Conservation (phyloP, 2,797 vertebrate genomes). For the Mareca penelope region DNA sequence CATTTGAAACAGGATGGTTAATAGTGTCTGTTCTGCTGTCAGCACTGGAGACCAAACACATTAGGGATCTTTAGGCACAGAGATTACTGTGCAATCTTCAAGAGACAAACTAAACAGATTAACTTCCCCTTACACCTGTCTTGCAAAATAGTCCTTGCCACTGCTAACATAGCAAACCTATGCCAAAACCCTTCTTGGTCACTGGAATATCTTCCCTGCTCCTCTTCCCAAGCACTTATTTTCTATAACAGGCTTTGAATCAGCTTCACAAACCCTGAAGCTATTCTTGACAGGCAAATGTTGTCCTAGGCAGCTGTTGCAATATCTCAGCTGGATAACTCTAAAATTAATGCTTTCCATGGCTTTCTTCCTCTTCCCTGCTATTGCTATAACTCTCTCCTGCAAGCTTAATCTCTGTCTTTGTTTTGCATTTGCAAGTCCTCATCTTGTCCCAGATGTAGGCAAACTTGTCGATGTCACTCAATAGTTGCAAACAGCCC, state of each 20-base stretch:
- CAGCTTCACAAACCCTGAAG: neutral
- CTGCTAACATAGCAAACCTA: fast-evolving
- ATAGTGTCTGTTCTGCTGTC: neutral
- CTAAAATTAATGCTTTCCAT: neutral
- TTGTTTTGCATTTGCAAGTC: neutral
- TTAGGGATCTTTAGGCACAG: neutral
- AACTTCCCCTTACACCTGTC: neutral
- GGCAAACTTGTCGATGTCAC: neutral
- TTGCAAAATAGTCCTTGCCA: neutral
- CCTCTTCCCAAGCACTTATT: neutral
- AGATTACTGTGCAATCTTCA: neutral
- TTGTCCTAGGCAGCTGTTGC: neutral
- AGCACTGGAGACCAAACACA: fast-evolving
- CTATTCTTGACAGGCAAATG: neutral
- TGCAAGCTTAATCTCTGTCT: neutral
- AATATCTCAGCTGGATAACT: neutral
- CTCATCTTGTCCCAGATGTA: neutral
- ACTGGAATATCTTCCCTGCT: neutral
- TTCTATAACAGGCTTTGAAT: neutral
- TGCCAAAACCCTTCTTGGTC: neutral
- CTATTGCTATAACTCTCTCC: neutral
- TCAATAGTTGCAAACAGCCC: neutral
- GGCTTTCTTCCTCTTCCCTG: neutral
- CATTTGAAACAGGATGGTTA: neutral
- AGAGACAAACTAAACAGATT: neutral